Base-by-base conservation (phyloP, 2,888 invertebrate species). In the Dynastes grantii region DNA sequence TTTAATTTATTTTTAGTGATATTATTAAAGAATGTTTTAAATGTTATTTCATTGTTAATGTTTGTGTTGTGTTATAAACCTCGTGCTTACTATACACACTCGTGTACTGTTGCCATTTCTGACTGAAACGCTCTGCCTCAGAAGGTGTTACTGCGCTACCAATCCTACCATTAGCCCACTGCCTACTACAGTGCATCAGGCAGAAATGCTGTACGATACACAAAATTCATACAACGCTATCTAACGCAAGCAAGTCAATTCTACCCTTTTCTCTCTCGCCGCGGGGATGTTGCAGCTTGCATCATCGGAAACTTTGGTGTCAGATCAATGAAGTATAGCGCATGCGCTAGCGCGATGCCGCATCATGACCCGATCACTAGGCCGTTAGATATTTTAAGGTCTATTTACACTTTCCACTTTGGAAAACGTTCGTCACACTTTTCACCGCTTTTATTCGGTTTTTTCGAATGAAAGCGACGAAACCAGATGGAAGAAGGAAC, bases 51-150 rank as follows among this genome's bases (percentile, higher is more conserved):
- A 85, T 87, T 87, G 84, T 82, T 81, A 81, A 78, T 80, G 81
- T 85, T 85, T 87, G 88, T 88, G 88, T 85, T 88, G 88, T 85
- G 87, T 88, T 87, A 87, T 85, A 85, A 37, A 86, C 81, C 86
- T 87, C 85, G 86, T 87, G 87, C 86, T 85, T 86, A 88, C 86
- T 87, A 87, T 83, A 87, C 87, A 88, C 88, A 87, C 86, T 86
- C 87, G 87, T 87, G 86, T 86, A 88, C 88, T 87, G 86, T 85
- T 86, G 86, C 86, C 88, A 87, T 87, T 85, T 84, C 85, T 83
- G 85, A 84, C 85, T 85, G 84, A 85, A 85, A 85, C 84, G 85
- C 84, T 86, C 86, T 85, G 85, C 85, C 86, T 84, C 83, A 85
- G 84, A 85, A 85, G 67, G 84, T 86, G 85, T 85, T 86, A 87